A percentile compares a stretch with the other conserved stretches of the same genome.
Evolutionary conservation across 2,113 vertebrate species (phyloP).

Genomic region (Jaculus jaculus): DNA sequence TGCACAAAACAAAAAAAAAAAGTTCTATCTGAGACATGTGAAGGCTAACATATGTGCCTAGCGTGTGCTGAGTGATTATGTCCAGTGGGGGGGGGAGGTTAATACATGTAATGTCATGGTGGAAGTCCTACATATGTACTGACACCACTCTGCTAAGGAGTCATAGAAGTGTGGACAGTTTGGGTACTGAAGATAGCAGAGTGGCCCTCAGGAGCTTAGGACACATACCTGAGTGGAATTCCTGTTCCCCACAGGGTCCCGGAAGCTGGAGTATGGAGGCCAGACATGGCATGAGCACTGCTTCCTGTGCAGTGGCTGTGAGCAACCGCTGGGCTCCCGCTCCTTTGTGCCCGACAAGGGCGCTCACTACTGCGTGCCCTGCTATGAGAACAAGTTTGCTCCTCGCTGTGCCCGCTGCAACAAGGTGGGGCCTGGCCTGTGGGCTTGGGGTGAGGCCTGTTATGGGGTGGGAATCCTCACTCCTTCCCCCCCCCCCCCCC

Average conservation of each 20-base stretch:
- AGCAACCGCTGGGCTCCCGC: conserved; percentile 97
- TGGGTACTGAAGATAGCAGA: neutral
- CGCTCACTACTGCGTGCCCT: conserved; percentile 97
- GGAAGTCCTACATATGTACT: neutral
- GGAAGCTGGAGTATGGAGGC: conserved; percentile 96
- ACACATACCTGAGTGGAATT: conserved; percentile 35
- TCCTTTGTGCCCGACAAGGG: conserved; percentile 98
- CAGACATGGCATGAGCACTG: conserved; percentile 98
- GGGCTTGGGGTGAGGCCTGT: neutral
- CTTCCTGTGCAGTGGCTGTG: conserved; percentile 97
- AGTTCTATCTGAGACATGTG: neutral
- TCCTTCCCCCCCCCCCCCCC: neutral
- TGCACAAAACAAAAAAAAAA: neutral
- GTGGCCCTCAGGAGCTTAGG: neutral
- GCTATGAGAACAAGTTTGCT: conserved; percentile 98
- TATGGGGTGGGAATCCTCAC: conserved; percentile 33
- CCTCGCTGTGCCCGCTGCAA: conserved; percentile 98
- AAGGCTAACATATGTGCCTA: neutral
- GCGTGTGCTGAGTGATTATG: neutral
- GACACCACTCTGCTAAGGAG: neutral
- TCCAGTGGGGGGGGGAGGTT: neutral
- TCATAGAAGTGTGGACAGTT: neutral
- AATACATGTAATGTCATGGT: rapidly evolving
- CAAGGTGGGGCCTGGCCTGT: conserved; percentile 87
- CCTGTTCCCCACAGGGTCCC: conserved; percentile 88